Conservation (phyloP, 1,140 invertebrate genomes). For the Pseudomyrmex gracilis region DNA sequence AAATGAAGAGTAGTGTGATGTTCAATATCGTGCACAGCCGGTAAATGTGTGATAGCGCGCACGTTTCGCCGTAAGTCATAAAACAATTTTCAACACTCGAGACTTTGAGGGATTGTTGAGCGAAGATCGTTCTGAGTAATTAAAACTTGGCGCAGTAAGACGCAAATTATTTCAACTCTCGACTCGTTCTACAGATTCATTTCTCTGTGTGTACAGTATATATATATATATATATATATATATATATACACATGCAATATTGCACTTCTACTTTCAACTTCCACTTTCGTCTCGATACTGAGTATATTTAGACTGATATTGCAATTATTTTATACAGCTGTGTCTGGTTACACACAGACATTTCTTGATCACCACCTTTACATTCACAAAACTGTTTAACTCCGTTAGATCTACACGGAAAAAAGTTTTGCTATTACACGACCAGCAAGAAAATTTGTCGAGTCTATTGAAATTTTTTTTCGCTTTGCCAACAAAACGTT, state of each 20-base stretch:
- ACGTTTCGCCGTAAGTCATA: constrained; percentile 42
- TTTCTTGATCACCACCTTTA: neutral
- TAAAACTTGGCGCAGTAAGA: constrained; percentile 59
- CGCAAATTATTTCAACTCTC: constrained; percentile 61
- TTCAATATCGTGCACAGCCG: constrained; percentile 47
- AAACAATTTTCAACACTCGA: constrained; percentile 59
- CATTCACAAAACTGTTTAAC: too few relatives aligned
- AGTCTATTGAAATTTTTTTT: too few relatives aligned
- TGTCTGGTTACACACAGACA: neutral
- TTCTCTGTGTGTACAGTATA: constrained; percentile 11
- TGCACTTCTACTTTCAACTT: neutral
- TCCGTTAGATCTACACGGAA: too few relatives aligned
- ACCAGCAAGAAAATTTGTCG: too few relatives aligned
- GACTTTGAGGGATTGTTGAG: constrained; percentile 60
- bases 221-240: constrained; percentile 18
- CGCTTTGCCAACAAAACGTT: too few relatives aligned
- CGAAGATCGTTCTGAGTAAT: constrained; percentile 57
- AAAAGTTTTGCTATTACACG: too few relatives aligned
- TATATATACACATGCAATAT: constrained; percentile 25
- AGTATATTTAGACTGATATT: neutral
- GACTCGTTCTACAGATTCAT: constrained; percentile 54
- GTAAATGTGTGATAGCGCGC: constrained; percentile 54
- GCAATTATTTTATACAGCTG: constrained; percentile 12
- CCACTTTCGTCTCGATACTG: neutral
- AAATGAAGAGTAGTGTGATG: constrained; percentile 48